Evolutionary conservation across 2,888 invertebrate species (phyloP), one percentile per base, ranked within the genome.

Genomic region (Thumatha senex): DNA sequence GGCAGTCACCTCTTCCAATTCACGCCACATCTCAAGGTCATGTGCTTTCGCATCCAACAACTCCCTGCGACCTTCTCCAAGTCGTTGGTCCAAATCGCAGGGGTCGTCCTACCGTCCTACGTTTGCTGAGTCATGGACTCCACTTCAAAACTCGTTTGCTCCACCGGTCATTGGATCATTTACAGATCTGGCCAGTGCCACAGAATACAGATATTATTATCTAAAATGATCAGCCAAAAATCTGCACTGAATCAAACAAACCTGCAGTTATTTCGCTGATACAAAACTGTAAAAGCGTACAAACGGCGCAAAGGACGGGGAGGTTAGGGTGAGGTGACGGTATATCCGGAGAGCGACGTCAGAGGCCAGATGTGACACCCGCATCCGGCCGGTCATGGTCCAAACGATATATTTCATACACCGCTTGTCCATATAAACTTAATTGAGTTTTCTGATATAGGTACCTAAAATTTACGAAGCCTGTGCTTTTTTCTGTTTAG

Each of bases 311-410:
- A 54, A 60, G 54, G 48, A 47, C 46, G 46, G 61, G 69, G 63
- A 63, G 51, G 68, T 48, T 69, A 65, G 64, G 72, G 70, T 24
- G 18, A 24, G 18, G 71, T 70, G 74, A 63, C 67, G 67, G 68
- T 66, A 69, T 66, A 72, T 83, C 85, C 84, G 72, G 64, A 56
- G 47, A 49, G 72, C 70, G 74, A 74, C 78, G 78, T 76, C 76
- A 75, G 55, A 52, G 70, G 71, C 76, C 84, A 82, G 80, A 84
- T 81, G 84, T 77, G 76, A 69, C 75, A 63, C 59, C 59, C 67
- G 58, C 72, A 76, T 84, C 84, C 84, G 60, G 61, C 54, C 65
- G 54, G 68, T 61, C 67, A 58, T 50, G 56, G 58, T 51, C 67
- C 58, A 43, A 12, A 50, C 53, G 40, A 58, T 51, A 62, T 66